Base-by-base conservation (phyloP, 1,140 invertebrate species). In the Drosophila pallidifrons region DNA sequence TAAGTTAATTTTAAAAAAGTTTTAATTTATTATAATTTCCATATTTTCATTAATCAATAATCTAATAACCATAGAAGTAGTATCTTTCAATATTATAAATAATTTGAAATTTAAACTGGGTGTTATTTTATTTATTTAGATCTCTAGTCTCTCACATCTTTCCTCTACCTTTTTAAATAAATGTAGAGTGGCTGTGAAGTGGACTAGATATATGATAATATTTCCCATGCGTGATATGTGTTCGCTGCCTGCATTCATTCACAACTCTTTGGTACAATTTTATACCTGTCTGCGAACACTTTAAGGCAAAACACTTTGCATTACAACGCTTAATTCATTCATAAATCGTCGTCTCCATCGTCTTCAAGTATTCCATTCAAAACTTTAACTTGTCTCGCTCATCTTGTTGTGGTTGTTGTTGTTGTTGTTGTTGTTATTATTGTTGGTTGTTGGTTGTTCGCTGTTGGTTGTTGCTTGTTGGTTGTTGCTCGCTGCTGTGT, bases 261-360 rank as follows among this genome's bases (percentile, higher is more conserved):
- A 61, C 63, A 73, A 59, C 25, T 32, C 47, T 38, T 10, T 71
- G 38, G 20, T 30, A 43, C 13, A 66, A 15, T 51, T 25, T 51
- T 8, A 55, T 54, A 55, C 58, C 67, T 61, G 64, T 30, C 43
- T 35, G 38, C 13, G 57, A 1, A 6, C n/a, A 54, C 47, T 51
- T 25, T 51, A 10, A 51, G 58, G 47, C 30, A 75, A 61, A 81
- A 63, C 66, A 73, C 78, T 75, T 73, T 78, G 58, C 47, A 64
- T 59, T 61, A 16, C 45, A 43, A 16, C 15, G 13, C 46, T 60
- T 76, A 76, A 76, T 79, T 88, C 83, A 86, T 86, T 86, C 82
- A 88, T 88, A 73, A 86, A 86, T 73, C 65, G 69, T 54, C 67
- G 70, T 69, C 55, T 69, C 63, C 74, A 76, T 38, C 46, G 28